phyloP scores from a whole-genome alignment of 2,797 vertebrate species.

The Chelonia mydas region DNA sequence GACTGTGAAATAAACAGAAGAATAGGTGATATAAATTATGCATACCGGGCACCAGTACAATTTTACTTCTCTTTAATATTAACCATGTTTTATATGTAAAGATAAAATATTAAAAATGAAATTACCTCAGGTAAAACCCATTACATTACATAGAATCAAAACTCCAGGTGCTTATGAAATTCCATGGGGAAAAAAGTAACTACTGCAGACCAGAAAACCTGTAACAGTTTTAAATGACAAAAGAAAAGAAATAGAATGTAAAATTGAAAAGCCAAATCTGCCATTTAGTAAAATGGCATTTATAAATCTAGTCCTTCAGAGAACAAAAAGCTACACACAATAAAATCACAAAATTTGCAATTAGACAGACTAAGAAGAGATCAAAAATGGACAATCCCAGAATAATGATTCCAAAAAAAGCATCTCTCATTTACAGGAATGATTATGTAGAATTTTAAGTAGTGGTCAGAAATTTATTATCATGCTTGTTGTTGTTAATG shows the following conservation, averaged over 20 bases:
- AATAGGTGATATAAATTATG: conserved; percentile 53
- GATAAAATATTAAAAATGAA: conserved; percentile 73
- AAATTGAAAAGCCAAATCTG: conserved; percentile 59
- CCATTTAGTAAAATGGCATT: conserved; percentile 65
- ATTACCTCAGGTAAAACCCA: conserved; percentile 67
- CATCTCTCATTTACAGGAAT: neutral
- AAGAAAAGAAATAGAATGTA: conserved; percentile 41
- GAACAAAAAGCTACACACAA: conserved; percentile 52
- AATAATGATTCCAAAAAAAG: conserved; percentile 21
- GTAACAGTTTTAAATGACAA: conserved; percentile 33
- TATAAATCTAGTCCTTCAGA: conserved; percentile 61
- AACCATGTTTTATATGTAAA: conserved; percentile 62
- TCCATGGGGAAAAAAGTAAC: conserved; percentile 34
- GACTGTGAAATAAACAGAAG: conserved; percentile 69
- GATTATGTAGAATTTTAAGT: neutral
- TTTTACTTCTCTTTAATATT: conserved; percentile 69
- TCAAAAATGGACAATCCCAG: conserved; percentile 52
- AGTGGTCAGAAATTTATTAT: neutral
- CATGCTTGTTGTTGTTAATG: neutral
- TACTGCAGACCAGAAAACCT: conserved; percentile 37
- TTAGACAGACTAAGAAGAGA: conserved; percentile 67
- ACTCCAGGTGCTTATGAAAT: conserved; percentile 53
- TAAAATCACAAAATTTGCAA: conserved; percentile 51
- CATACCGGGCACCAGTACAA: conserved; percentile 52
- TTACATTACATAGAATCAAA: conserved; percentile 49